A percentile compares a stretch with the other conserved stretches of the same genome.
phyloP scores from a whole-genome alignment of 2,113 vertebrate genomes.

The Gnathonemus longibarbis region DNA sequence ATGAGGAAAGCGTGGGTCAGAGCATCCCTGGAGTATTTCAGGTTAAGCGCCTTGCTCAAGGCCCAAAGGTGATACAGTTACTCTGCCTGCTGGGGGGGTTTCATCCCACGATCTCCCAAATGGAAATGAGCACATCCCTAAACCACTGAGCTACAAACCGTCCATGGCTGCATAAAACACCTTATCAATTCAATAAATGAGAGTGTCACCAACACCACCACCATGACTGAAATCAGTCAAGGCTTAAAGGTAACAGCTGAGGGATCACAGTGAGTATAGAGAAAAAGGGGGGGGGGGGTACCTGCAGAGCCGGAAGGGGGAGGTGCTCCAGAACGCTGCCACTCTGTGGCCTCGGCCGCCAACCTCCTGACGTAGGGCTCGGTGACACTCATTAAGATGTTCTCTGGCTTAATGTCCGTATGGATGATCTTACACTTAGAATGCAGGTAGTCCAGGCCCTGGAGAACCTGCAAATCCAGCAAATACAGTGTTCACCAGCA shows the following conservation, averaged over 20 bases:
- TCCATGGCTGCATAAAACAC: not conserved
- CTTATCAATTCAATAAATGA: not conserved
- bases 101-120: not conserved
- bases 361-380: constrained; percentile 83
- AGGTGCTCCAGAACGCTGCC: constrained; percentile 91
- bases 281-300: constrained; percentile 32
- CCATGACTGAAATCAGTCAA: not conserved
- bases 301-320: constrained; percentile 92
- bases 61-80: not conserved
- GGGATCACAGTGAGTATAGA: no score
- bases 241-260: not conserved
- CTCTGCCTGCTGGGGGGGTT: not conserved
- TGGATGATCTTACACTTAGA: constrained; percentile 95
- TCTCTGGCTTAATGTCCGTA: constrained; percentile 96
- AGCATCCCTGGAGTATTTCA: not conserved
- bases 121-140: not conserved
- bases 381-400: constrained; percentile 88
- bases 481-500: not conserved
- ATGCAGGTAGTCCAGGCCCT: constrained; percentile 93
- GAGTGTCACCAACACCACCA: not conserved
- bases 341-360: constrained; percentile 92
- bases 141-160: not conserved
- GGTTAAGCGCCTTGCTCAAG: not conserved
- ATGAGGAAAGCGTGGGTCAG: not conserved
- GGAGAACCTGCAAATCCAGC: constrained; percentile 69